Base-by-base conservation (phyloP, 2,888 invertebrate species). In the Eupithecia abbreviata region DNA sequence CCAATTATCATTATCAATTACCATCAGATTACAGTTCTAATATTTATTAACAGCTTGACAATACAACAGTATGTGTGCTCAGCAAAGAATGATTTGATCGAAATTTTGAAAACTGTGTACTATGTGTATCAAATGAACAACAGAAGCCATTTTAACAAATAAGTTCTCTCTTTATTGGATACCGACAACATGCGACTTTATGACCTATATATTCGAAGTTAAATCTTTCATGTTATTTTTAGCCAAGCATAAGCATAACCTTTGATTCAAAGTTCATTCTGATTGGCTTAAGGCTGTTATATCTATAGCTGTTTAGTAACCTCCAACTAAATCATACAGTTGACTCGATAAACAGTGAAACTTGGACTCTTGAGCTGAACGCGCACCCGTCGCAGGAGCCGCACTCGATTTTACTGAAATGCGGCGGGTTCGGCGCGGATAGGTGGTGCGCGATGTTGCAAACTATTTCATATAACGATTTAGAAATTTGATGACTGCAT, bases 11-110 rank as follows among this genome's bases (percentile, higher is more conserved):
- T 15, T 45, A 55, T 62, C 69, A 65, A 71, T 47, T 58, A 73
- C 51, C 6, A 15, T 51, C 10, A 4, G 15, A 43, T 43, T n/a
- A 51, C 6, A 6, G 47, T 12, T n/a, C 51, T n/a, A n/a, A 51
- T 51, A 72, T 72, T 51, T 72, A 70, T 70, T 7, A 73, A 73
- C 75, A 62, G 58, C 73, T 71, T 71, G 43, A 73, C 47, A 72
- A 62, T 72, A 68, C 42, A 55, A 69, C 49, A 58, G 74, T 49
- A 51, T 69, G 51, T 67, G 12, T 71, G 67, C 67, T 77, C 67
- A 62, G 72, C 47, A 72, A 74, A 66, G 55, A 77, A 12, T 65
- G 12, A 65, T 41, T 41, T 41, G 41, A 4, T 58, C 58, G 41
- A 13, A 5, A 13, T 65, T 65, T 41, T 41, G 71, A n/a, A 62